These are phyloP conservation scores for Remorina albescens DNA, from an alignment of 2,797 vertebrate genomes.

Conservation along the genomic window DNA sequence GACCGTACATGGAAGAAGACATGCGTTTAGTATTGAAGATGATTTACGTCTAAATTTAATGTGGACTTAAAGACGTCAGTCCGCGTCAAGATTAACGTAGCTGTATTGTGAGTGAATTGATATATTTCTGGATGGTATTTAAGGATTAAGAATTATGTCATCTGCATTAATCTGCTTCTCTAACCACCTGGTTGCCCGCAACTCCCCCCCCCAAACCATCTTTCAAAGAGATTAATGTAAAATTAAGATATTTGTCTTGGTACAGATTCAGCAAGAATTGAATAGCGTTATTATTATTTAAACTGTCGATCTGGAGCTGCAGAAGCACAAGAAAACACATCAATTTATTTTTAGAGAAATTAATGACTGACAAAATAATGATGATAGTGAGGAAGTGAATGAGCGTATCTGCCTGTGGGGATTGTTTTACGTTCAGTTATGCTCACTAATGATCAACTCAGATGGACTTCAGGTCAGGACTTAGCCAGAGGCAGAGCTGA, in stretches of 20 bases:
- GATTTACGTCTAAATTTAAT: constrained; percentile 54
- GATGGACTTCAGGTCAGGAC: constrained; percentile 53
- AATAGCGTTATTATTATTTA: constrained; percentile 55
- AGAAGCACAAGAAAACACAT: constrained; percentile 44
- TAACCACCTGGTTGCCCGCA: constrained; percentile 64
- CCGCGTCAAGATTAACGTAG: constrained; percentile 58
- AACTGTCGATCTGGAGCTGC: constrained; percentile 43
- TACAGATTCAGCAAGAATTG: constrained; percentile 56
- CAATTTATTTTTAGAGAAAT: constrained; percentile 66
- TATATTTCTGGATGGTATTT: constrained; percentile 68
- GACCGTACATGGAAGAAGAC: background rate
- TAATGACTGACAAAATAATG: constrained; percentile 53
- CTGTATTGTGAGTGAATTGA: constrained; percentile 65
- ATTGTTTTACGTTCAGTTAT: constrained; percentile 54
- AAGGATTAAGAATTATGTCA: constrained; percentile 80
- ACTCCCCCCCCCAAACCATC: constrained; percentile 64
- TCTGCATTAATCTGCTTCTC: constrained; percentile 71
- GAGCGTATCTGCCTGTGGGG: constrained; percentile 34
- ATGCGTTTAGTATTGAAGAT: background rate
- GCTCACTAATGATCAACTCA: constrained; percentile 63
- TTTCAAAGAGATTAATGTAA: constrained; percentile 61
- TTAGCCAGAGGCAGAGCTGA: constrained; percentile 62
- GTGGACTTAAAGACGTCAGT: constrained; percentile 47
- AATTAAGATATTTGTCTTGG: constrained; percentile 70
- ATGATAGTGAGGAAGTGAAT: constrained; percentile 30